Evolutionary conservation across 1,140 invertebrate species (phyloP).

Genomic region (Drosophila persimilis): DNA sequence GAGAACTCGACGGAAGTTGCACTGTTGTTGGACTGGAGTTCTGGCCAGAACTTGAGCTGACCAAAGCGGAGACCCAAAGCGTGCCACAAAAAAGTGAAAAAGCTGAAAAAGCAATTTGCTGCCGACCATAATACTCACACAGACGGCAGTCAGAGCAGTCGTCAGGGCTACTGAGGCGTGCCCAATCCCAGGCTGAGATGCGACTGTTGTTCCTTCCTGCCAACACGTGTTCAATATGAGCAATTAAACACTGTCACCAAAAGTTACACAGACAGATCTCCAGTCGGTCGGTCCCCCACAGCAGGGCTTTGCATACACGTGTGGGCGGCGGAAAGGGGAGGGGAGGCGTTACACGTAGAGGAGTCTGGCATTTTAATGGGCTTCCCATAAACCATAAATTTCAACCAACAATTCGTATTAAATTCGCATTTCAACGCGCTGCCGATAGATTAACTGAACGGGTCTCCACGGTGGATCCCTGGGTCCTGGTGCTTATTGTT

Average conservation of each 20-base stretch:
- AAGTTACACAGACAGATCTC: slow-evolving; percentile 50
- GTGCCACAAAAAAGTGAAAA: slow-evolving; percentile 75
- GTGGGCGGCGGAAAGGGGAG: not conserved
- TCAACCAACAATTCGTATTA: slow-evolving; percentile 70
- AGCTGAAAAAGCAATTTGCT: slow-evolving; percentile 80
- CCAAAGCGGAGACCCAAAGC: slow-evolving; percentile 46
- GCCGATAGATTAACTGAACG: slow-evolving; percentile 55
- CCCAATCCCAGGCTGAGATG: slow-evolving; percentile 45
- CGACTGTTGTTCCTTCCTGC: slow-evolving; percentile 17
- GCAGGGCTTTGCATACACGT: slow-evolving; percentile 27
- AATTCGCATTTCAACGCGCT: slow-evolving; percentile 70
- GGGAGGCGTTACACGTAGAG: too few species aligned
- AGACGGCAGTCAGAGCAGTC: slow-evolving; percentile 4
- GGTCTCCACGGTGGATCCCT: slow-evolving; percentile 5
- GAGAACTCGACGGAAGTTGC: not conserved
- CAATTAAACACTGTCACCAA: slow-evolving; percentile 80
- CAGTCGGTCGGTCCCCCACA: not conserved
- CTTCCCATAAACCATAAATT: slow-evolving; percentile 62
- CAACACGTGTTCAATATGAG: slow-evolving; percentile 80
- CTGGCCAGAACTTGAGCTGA: slow-evolving; percentile 26
- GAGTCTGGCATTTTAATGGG: slow-evolving; percentile 22
- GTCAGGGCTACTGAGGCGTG: slow-evolving; percentile 29
- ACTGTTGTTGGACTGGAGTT: slow-evolving; percentile 7
- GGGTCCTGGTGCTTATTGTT: slow-evolving; percentile 31
- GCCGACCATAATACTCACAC: slow-evolving; percentile 63